Evolutionary conservation across 2,113 vertebrate species (phyloP), one percentile per base, ranked within the genome.

Genomic region (Nesogale talazaci): DNA sequence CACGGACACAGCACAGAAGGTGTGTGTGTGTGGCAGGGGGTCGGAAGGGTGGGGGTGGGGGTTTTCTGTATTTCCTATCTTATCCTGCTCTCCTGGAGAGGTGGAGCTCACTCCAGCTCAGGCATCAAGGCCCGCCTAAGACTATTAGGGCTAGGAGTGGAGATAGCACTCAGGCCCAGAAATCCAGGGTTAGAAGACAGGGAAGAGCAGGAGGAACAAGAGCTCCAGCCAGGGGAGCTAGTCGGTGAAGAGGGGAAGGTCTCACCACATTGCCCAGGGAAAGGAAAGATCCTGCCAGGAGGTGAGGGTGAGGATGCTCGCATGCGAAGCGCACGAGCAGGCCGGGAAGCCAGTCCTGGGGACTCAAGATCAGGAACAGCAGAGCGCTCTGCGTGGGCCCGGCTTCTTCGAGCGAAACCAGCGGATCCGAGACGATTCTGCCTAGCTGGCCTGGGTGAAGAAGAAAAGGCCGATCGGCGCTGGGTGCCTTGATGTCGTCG

Each of bases 261-360:
- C 11, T 77, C 79, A 10, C 1, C 20, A 38, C 0, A 3, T 7
- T 1, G 14, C 69, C 0, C 70, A 59, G 0, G 2, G 1, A 72
- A 34, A 63, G 38, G 25, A 46, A 42, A 84, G 17, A 6, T 46
- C 22, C 90, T 87, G 34, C 88, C 75, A 63, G 93, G 92, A 83
- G 94, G 92, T 20, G 93, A 93, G 22, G 95, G 93, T 19, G 94
- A 95, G 12, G 95, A 97, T 8, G 95, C 92, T 38, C 82, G 69
- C 95, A 95, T 95, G 29, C 88, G 88, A 27, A 95, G 88, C 8
- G 94, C 92, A 70, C n/a, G 89, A n/a, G 2, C 0, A 2, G 2
- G 38, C 25, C 36, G 29, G 23, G 87, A 2, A n/a, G 40, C 14
- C 40, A 6, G 1, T 22, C 40, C 75, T 74, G 4, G 23, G 7